Conservation (phyloP, 2,797 vertebrate genomes). For the Tapirus indicus region DNA sequence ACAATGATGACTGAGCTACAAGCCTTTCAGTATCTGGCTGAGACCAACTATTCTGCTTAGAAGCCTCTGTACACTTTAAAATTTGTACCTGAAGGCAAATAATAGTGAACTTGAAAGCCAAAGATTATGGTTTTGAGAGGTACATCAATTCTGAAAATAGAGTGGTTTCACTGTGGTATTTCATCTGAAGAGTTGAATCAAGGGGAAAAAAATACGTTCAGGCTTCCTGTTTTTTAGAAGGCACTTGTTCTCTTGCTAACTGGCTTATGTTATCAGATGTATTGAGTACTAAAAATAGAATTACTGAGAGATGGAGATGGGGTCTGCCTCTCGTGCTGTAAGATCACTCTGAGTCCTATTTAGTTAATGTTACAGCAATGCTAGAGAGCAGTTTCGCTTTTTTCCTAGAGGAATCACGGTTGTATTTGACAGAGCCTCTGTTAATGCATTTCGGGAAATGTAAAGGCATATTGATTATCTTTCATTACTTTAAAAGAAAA, state of each 20-base stretch:
- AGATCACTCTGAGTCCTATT: slow-evolving; percentile 70
- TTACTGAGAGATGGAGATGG: slow-evolving; percentile 70
- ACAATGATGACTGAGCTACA: slow-evolving; percentile 89
- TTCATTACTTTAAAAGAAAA: slow-evolving; percentile 78
- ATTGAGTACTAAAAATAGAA: slow-evolving; percentile 74
- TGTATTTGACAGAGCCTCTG: slow-evolving; percentile 61
- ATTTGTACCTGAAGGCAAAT: slow-evolving; percentile 89
- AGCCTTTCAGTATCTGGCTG: slow-evolving; percentile 87
- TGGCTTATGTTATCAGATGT: slow-evolving; percentile 71
- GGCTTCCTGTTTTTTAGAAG: slow-evolving; percentile 75
- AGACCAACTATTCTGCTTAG: slow-evolving; percentile 89
- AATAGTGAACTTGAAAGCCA: slow-evolving; percentile 88
- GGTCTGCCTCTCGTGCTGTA: slow-evolving; percentile 51
- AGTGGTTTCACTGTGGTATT: slow-evolving; percentile 83
- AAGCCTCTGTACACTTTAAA: slow-evolving; percentile 88
- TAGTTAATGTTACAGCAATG: slow-evolving; percentile 64
- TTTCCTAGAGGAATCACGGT: slow-evolving; percentile 76
- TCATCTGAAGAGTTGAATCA: slow-evolving; percentile 80
- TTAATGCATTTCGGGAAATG: slow-evolving; percentile 78
- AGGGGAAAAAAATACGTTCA: slow-evolving; percentile 67
- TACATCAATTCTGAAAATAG: slow-evolving; percentile 89
- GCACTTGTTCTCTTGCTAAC: slow-evolving; percentile 65
- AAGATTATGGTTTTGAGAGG: slow-evolving; percentile 89
- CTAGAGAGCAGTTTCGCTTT: slow-evolving; percentile 74
- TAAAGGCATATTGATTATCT: slow-evolving; percentile 85